Percentiles rank a stretch among this genome's conserved stretches.
Evolutionary conservation across 2,113 vertebrate genomes (phyloP).

Genomic region (Ardeotis arabs): DNA sequence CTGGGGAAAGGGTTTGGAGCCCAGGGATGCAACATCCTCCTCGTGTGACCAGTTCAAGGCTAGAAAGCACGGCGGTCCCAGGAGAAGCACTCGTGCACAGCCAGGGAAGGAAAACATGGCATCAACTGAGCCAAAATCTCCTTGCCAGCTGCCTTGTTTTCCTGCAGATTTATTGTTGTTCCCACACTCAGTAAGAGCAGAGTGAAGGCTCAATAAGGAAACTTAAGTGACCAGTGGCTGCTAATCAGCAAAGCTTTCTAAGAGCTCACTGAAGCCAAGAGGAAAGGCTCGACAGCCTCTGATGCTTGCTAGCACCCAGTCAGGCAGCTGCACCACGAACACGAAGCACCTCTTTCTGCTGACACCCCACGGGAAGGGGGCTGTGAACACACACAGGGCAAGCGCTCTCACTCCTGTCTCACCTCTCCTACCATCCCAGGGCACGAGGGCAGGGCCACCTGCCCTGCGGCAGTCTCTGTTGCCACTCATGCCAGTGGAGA

Average conservation of each 20-base stretch:
- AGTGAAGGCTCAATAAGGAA: neutral
- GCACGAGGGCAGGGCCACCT: neutral
- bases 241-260: constrained; percentile 1
- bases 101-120: neutral
- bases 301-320: neutral
- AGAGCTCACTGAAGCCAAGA: neutral
- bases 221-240: neutral
- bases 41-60: accelerated
- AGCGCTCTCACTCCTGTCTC: neutral
- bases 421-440: neutral
- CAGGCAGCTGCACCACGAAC: neutral
- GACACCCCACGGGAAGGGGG: neutral
- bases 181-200: neutral
- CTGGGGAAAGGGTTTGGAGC: neutral
- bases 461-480: neutral
- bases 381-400: neutral
- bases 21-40: neutral
- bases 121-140: neutral
- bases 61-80: neutral
- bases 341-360: neutral
- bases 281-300: neutral
- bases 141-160: neutral
- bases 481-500: neutral
- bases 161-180: neutral
- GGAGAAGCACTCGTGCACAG: neutral